Conservation (phyloP, 2,888 invertebrate genomes). For the Athalia circularis region DNA sequence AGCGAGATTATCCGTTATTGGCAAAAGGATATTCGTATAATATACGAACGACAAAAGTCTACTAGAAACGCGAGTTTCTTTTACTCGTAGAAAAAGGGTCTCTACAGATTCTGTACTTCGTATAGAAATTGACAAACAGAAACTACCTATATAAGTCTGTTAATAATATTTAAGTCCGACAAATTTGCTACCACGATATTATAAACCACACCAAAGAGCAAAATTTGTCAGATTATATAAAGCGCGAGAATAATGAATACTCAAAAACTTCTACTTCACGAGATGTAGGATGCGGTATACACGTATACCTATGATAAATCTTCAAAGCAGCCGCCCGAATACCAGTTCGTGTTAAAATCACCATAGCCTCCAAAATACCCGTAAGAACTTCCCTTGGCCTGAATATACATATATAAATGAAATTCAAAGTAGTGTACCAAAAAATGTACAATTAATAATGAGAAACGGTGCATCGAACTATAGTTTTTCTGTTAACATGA, state of each 20-base stretch:
- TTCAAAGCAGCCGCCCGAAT: constrained; percentile 24
- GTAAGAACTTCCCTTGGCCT: too few species aligned
- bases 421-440: background rate
- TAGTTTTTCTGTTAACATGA: too few species aligned
- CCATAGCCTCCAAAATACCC: too few species aligned
- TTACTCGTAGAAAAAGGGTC: background rate
- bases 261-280: background rate
- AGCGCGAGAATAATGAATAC: background rate
- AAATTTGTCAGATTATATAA: constrained; percentile 67
- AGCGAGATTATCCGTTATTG: constrained; percentile 21
- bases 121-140: constrained; percentile 10
- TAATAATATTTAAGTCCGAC: constrained; percentile 68
- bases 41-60: too few species aligned
- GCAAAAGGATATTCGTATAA: too few species aligned
- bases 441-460: background rate
- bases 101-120: background rate
- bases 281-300: background rate
- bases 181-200: constrained; percentile 63
- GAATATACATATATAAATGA: too few species aligned
- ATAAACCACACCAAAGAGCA: constrained; percentile 47
- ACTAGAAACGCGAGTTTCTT: too few species aligned
- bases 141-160: constrained; percentile 49
- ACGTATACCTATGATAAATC: background rate
- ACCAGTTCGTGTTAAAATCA: too few species aligned
- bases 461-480: too few species aligned